phyloP scores from a whole-genome alignment of 2,888 invertebrate species.

The Chrysomela aeneicollis region DNA sequence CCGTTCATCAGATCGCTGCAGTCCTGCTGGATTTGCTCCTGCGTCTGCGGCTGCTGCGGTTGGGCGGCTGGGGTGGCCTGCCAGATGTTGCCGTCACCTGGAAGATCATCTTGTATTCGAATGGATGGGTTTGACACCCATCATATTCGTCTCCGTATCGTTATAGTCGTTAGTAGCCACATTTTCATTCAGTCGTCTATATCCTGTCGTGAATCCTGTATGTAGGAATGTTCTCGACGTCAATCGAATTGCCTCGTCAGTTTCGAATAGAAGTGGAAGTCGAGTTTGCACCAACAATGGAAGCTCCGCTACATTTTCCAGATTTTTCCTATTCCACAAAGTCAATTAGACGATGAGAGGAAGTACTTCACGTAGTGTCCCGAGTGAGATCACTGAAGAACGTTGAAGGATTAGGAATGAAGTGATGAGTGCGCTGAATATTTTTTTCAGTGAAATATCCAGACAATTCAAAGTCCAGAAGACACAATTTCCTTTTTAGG shows the following conservation, averaged over 20 bases:
- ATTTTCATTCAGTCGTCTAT: no score
- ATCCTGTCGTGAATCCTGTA: no score
- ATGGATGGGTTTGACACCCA: no score
- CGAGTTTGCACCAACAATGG: neutral
- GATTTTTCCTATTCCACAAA: constrained; percentile 7
- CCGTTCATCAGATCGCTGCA: constrained; percentile 69
- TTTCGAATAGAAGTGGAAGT: neutral
- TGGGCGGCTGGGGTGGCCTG: constrained; percentile 59
- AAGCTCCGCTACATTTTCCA: constrained; percentile 23
- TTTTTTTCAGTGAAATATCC: no score
- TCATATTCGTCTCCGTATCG: no score
- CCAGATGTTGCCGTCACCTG: constrained; percentile 76
- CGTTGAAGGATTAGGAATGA: neutral
- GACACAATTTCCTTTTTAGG: no score
- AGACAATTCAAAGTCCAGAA: no score
- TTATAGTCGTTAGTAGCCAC: no score
- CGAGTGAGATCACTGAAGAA: neutral
- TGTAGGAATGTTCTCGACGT: neutral
- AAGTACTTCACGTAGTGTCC: neutral
- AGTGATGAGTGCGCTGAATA: no score
- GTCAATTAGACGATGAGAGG: constrained; percentile 26
- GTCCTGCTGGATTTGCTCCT: constrained; percentile 62
- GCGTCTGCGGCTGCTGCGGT: constrained; percentile 50
- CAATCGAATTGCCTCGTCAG: no score
- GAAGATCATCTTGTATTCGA: no score